Conservation (phyloP, 2,113 vertebrate genomes). For the Xiphophorus hellerii region DNA sequence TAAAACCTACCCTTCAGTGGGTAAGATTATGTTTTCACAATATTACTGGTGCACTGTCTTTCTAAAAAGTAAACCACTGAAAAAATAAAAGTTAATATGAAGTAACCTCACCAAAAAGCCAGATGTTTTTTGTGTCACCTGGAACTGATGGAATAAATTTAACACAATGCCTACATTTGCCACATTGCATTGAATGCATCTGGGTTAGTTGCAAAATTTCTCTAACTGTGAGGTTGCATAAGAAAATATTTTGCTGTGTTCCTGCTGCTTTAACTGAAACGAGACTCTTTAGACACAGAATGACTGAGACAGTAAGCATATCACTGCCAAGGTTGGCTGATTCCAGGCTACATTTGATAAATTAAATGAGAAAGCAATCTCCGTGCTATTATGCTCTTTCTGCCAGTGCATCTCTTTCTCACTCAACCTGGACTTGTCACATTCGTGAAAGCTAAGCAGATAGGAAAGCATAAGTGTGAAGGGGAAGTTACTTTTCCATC, state of each 20-base stretch:
- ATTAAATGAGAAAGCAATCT: slow-evolving; percentile 42
- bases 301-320: slow-evolving; percentile 53
- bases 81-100: neutral
- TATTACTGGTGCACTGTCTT: neutral
- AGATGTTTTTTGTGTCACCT: neutral
- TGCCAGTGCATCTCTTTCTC: slow-evolving; percentile 13
- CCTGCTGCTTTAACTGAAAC: neutral
- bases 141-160: neutral
- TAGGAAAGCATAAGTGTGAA: slow-evolving; percentile 32
- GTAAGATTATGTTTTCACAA: neutral
- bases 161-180: neutral
- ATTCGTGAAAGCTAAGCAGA: slow-evolving; percentile 35
- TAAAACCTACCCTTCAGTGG: neutral
- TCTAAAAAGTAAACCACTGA: neutral
- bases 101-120: neutral
- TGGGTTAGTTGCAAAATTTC: neutral
- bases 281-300: slow-evolving; percentile 15
- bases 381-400: slow-evolving; percentile 5
- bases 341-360: slow-evolving; percentile 52
- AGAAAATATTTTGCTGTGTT: neutral
- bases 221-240: neutral
- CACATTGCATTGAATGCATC: neutral
- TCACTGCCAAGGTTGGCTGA: slow-evolving; percentile 43
- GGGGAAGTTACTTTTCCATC: neutral
- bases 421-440: slow-evolving; percentile 25